phyloP scores from a whole-genome alignment of 2,797 vertebrate species.

The Peromyscus nudipes region DNA sequence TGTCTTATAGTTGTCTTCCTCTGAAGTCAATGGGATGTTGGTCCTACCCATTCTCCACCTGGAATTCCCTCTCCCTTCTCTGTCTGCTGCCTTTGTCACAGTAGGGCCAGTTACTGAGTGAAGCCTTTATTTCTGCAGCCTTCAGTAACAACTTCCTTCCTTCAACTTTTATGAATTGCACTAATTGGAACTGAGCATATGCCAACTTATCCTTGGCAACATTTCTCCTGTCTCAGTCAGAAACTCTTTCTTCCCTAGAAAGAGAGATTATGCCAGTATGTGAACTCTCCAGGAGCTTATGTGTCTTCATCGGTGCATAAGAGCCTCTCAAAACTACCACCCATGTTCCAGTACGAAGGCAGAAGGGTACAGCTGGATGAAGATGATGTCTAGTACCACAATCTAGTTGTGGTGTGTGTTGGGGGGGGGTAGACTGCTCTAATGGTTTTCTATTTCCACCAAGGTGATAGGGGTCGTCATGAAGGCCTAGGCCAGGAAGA shows the following conservation, averaged over 20 bases:
- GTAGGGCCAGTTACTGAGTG: neutral
- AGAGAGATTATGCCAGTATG: neutral
- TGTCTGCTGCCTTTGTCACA: constrained; percentile 15
- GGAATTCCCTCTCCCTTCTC: neutral
- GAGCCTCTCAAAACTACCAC: constrained; percentile 23
- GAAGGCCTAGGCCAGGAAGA: neutral
- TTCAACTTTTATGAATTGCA: constrained; percentile 2
- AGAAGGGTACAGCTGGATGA: neutral
- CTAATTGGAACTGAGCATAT: constrained; percentile 65
- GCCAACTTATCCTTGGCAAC: constrained; percentile 58
- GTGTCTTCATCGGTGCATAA: neutral
- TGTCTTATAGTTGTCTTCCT: constrained; percentile 25
- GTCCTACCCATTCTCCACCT: neutral
- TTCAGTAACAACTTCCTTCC: constrained; percentile 41
- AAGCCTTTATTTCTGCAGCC: neutral
- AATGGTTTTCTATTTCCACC: neutral
- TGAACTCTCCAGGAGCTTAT: constrained; percentile 11
- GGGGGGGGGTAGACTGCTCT: neutral
- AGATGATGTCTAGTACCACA: neutral
- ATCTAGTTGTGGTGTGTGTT: neutral
- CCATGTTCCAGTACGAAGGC: neutral
- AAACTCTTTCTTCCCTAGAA: constrained; percentile 50
- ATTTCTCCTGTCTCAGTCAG: constrained; percentile 21
- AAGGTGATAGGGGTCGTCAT: neutral
- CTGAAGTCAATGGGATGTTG: constrained; percentile 32